Evolutionary conservation across 2,888 invertebrate genomes (phyloP).

Genomic region (Plagodis pulveraria): DNA sequence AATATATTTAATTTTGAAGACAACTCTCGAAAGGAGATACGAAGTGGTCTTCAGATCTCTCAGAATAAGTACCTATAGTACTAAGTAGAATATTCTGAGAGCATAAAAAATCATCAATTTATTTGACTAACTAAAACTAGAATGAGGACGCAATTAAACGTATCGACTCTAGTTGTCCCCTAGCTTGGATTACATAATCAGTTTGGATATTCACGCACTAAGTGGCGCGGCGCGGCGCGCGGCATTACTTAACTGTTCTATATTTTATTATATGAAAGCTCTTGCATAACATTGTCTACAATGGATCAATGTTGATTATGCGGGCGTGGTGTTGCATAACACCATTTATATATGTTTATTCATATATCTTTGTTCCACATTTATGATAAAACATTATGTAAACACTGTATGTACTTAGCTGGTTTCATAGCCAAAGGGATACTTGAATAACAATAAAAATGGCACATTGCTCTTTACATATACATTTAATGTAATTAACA

Average conservation of each 20-base stretch:
- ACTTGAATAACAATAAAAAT: constrained; percentile 28
- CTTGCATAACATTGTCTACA: constrained; percentile 34
- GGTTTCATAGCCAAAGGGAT: background rate
- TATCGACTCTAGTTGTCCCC: constrained; percentile 10
- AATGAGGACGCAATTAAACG: no score
- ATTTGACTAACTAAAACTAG: no score
- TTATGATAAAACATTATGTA: constrained; percentile 14
- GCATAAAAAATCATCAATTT: no score
- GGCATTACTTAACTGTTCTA: constrained; percentile 21
- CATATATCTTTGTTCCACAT: background rate
- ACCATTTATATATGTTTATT: constrained; percentile 20
- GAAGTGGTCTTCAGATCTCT: no score
- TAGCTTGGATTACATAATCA: constrained; percentile 28
- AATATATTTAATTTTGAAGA: no score
- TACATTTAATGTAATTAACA: constrained; percentile 48
- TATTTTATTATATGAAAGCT: constrained; percentile 30
- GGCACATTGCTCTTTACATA: constrained; percentile 41
- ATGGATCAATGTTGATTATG: constrained; percentile 28
- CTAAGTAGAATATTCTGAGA: no score
- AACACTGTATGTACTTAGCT: constrained; percentile 1
- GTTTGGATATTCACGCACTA: constrained; percentile 9
- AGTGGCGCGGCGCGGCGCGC: background rate
- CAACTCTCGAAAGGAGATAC: no score
- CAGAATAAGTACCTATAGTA: background rate
- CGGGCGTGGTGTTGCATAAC: constrained; percentile 43